These are phyloP conservation scores for Heliconius hermathena DNA, from an alignment of 1,140 invertebrate genomes.

Conservation along the genomic window DNA sequence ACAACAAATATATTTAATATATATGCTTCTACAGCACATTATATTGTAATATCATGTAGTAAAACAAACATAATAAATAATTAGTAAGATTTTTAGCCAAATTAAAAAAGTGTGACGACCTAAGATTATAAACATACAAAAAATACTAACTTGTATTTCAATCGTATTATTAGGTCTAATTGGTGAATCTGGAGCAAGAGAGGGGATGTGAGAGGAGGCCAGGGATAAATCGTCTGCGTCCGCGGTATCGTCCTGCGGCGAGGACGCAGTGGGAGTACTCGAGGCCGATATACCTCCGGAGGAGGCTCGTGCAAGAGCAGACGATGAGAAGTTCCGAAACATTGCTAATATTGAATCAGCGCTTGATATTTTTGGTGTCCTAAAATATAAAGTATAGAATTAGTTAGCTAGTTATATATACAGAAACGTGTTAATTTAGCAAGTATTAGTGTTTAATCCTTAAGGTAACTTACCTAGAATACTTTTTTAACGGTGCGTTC, in stretches of 20 bases:
- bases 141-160: constrained; percentile 81
- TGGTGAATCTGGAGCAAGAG: constrained; percentile 83
- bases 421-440: not conserved
- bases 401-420: not conserved
- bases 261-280: constrained; percentile 85
- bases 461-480: constrained; percentile 59
- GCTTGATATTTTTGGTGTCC: constrained; percentile 84
- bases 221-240: constrained; percentile 85
- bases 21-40: no score
- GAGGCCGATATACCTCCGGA: constrained; percentile 83
- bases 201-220: constrained; percentile 83
- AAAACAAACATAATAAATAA: no score
- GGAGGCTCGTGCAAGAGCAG: constrained; percentile 79
- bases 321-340: constrained; percentile 86
- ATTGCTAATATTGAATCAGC: constrained; percentile 89
- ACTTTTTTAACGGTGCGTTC: constrained; percentile 74
- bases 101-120: no score
- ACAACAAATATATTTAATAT: not conserved
- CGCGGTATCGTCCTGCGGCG: constrained; percentile 85
- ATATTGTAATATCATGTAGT: no score
- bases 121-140: no score
- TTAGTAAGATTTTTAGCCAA: no score
- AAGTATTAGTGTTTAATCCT: not conserved
- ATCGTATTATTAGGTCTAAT: constrained; percentile 80
- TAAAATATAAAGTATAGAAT: constrained; percentile 38